Evolutionary conservation across 2,888 invertebrate species (phyloP).

Genomic region (Odontomyia ornata): DNA sequence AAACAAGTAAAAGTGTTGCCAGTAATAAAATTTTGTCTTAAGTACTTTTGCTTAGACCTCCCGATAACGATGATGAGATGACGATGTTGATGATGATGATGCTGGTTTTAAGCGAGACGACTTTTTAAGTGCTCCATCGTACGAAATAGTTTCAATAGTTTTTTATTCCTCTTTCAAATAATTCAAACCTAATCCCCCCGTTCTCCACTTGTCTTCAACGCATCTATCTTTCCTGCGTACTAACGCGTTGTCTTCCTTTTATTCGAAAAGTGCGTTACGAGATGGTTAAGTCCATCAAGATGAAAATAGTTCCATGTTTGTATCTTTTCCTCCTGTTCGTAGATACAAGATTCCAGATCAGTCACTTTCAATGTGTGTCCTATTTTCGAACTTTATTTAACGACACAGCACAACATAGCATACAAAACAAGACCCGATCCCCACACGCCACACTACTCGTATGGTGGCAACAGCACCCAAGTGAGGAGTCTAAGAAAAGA

Average conservation of each 20-base stretch:
- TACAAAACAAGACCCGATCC: not conserved
- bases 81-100: not conserved
- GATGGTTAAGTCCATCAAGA: not conserved
- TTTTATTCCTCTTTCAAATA: not conserved
- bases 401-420: conserved; percentile 19
- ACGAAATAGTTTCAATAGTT: conserved; percentile 24
- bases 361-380: not conserved
- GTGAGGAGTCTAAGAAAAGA: not conserved
- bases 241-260: no score
- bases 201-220: not conserved
- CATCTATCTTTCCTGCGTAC: no score
- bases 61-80: conserved; percentile 22
- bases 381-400: conserved; percentile 29
- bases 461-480: no score
- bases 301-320: not conserved
- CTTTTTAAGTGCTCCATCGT: conserved; percentile 33
- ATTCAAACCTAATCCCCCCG: not conserved
- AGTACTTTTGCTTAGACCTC: conserved; percentile 24
- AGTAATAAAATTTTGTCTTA: conserved; percentile 17
- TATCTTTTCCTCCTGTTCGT: not conserved
- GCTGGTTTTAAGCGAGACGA: conserved; percentile 35
- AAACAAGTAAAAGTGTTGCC: conserved; percentile 43
- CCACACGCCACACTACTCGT: no score
- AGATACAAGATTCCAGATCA: not conserved
- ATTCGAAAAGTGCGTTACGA: no score